Base-by-base conservation (phyloP, 2,113 vertebrate species). In the Ctenodactylus gundi region DNA sequence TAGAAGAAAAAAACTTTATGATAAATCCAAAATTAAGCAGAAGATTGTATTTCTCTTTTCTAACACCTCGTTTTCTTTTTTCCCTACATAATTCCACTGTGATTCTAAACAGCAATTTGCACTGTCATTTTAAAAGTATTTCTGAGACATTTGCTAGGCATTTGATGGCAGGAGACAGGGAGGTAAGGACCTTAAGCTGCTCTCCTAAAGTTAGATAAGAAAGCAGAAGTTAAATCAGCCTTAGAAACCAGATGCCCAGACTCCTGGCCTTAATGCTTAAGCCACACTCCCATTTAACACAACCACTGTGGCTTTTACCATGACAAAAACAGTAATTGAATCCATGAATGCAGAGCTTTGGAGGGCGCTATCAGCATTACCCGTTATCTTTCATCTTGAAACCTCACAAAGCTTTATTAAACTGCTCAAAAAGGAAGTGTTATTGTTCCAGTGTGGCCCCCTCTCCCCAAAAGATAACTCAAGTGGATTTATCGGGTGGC, bases 371-470 rank as follows among this genome's bases (percentile, higher is more conserved):
- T 97, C 95, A 97, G 91, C 46, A 1, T 97, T 95, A 92, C 94
- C 91, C 87, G 15, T 94, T 97, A 97, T 97, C 97, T 95, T 97
- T 95, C 96, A 97, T 97, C 96, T 97, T n/a, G 67, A 96, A 97
- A 77, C 93, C 57, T 53, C 96, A 95, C 95, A 95, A 91, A 97
- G 92, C 95, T 96, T 97, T 97, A 97, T 97, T 96, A 96, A 96
- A 94, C 93, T 87, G 77, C 62, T 97, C 93, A 83, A 70, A 95
- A 97, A 97, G 97, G 96, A 97, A 97, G 94, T 96, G 95, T 94
- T 93, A 97, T 96, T 97, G 95, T 97, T 96, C 95, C 91, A 90
- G 41, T 64, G 81, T 41, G 82, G 84, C 90, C 23, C 41, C 87
- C 84, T 64, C 73, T 64, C 88, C 55, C 93, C 62, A 36, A 94